Percentiles rank a stretch among this genome's conserved stretches.
These are phyloP conservation scores for Acanthurus lineatus DNA, from an alignment of 2,797 vertebrate species.

Conservation along the genomic window DNA sequence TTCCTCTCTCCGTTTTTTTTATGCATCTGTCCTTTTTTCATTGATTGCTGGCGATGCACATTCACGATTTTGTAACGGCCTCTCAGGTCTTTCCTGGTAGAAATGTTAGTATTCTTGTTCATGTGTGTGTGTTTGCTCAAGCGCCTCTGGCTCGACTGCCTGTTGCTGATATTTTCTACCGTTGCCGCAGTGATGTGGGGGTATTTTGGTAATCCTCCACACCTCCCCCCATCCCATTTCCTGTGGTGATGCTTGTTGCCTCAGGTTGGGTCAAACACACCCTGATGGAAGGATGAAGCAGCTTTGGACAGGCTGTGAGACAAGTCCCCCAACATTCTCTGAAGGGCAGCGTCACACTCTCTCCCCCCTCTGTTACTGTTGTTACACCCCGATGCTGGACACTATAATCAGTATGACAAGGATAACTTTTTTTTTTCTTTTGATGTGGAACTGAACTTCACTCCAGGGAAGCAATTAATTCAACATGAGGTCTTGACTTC, in stretches of 20 bases:
- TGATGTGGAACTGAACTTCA: constrained; percentile 1
- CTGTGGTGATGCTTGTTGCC: constrained; percentile 27
- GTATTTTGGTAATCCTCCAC: constrained; percentile 60
- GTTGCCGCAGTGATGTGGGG: constrained; percentile 39
- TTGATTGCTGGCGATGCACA: neutral
- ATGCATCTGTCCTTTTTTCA: neutral
- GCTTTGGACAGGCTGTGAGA: constrained; percentile 37
- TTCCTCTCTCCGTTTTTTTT: neutral
- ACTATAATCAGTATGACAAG: constrained; percentile 4
- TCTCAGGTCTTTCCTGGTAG: constrained; percentile 37
- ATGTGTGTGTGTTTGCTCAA: constrained; percentile 5
- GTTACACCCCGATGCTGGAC: constrained; percentile 30
- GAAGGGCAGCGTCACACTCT: constrained; percentile 31
- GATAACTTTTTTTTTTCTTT: neutral
- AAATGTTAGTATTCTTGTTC: constrained; percentile 46
- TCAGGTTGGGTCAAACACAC: constrained; percentile 58
- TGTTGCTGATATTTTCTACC: constrained; percentile 49
- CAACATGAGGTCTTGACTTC: constrained; percentile 37
- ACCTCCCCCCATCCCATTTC: constrained; percentile 38
- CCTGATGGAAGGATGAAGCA: constrained; percentile 60
- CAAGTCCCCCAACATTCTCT: constrained; percentile 32
- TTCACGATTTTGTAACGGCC: constrained; percentile 25
- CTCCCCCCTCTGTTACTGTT: constrained; percentile 16
- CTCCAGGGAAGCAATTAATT: constrained; percentile 70
- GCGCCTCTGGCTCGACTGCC: constrained; percentile 30